These are phyloP conservation scores for Hyperoplus immaculatus DNA, from an alignment of 2,797 vertebrate species.

Conservation along the genomic window DNA sequence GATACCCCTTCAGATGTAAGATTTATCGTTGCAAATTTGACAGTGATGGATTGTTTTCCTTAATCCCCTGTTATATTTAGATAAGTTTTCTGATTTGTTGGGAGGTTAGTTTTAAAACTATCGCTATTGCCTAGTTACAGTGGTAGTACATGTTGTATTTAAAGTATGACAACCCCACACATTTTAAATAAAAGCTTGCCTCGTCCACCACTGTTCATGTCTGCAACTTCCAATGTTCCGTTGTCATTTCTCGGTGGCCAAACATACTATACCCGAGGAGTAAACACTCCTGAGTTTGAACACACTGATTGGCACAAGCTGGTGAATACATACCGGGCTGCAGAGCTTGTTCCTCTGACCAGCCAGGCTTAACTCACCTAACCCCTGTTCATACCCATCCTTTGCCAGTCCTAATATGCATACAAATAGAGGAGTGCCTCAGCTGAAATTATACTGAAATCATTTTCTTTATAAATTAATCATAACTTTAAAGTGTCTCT, in stretches of 20 bases:
- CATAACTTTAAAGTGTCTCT: slow-evolving; percentile 21
- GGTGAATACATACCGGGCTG: slow-evolving; percentile 25
- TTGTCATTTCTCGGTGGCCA: not conserved
- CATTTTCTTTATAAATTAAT: slow-evolving; percentile 41
- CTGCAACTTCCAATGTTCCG: not conserved
- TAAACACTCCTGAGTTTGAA: slow-evolving; percentile 41
- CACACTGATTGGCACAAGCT: slow-evolving; percentile 29
- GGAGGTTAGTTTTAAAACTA: not conserved
- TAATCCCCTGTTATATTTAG: slow-evolving; percentile 5
- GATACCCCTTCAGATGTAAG: slow-evolving; percentile 17
- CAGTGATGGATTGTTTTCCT: slow-evolving; percentile 12
- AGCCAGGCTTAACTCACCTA: slow-evolving; percentile 26
- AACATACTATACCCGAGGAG: slow-evolving; percentile 29
- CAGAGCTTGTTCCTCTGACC: slow-evolving; percentile 16
- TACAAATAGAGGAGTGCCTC: slow-evolving; percentile 7
- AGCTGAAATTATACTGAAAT: slow-evolving; percentile 24
- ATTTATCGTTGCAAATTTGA: slow-evolving; percentile 21
- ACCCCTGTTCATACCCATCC: slow-evolving; percentile 17
- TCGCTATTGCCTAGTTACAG: no score
- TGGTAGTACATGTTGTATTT: not conserved
- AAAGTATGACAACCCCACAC: not conserved
- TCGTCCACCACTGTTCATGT: not conserved
- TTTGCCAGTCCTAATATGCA: slow-evolving; percentile 20
- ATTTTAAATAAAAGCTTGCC: not conserved
- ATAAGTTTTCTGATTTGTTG: slow-evolving; percentile 2